Evolutionary conservation across 2,113 vertebrate species (phyloP).

Genomic region (Gobio gobio): DNA sequence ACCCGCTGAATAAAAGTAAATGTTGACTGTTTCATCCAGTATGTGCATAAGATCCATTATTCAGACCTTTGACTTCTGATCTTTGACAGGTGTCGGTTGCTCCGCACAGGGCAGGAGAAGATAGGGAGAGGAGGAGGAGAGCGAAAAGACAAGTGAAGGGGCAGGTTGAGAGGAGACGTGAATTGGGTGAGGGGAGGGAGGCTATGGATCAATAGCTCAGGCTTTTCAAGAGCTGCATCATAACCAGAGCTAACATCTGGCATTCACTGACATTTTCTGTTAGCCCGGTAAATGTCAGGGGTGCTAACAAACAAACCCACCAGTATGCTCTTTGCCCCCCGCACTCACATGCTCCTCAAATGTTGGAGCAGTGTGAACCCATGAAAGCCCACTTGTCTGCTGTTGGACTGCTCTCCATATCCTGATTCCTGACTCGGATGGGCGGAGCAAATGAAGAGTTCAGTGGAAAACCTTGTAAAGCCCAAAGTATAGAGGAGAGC

Average conservation of each 20-base stretch:
- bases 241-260: conserved; percentile 72
- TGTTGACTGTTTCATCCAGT: conserved; percentile 14
- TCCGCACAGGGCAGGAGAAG: conserved; percentile 5
- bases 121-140: conserved; percentile 8
- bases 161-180: conserved; percentile 38
- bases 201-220: conserved; percentile 67
- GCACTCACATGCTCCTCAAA: conserved; percentile 22
- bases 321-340: conserved; percentile 17
- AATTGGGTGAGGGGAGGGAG: conserved; percentile 50
- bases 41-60: conserved; percentile 16
- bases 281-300: conserved; percentile 74
- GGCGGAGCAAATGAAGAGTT: background rate
- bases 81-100: conserved; percentile 31
- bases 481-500: too few species aligned
- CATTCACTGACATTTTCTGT: conserved; percentile 78
- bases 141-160: conserved; percentile 31
- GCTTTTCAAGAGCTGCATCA: conserved; percentile 63
- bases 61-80: conserved; percentile 27
- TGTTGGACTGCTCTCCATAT: conserved; percentile 33
- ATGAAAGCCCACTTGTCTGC: conserved; percentile 5
- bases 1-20: background rate
- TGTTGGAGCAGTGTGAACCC: conserved; percentile 55
- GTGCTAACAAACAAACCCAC: conserved; percentile 65
- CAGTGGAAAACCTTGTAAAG: background rate
- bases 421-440: background rate